Conservation (phyloP, 2,888 invertebrate genomes). For the Lycia hirtaria region DNA sequence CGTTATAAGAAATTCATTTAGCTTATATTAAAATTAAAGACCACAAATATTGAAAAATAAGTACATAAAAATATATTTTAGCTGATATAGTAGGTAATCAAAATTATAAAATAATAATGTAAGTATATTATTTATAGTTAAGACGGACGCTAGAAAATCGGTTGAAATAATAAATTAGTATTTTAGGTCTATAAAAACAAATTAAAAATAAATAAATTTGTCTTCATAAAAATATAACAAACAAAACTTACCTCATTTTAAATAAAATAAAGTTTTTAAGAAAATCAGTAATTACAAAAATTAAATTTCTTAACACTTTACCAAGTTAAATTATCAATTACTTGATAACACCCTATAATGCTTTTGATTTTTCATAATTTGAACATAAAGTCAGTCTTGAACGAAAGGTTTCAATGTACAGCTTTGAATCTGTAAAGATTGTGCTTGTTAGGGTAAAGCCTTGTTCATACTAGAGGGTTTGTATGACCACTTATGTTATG, state of each 20-base stretch:
- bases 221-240: not conserved
- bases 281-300: not conserved
- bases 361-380: not conserved
- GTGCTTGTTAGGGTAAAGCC: conserved; percentile 15
- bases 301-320: not conserved
- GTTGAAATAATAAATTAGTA: too few relatives aligned
- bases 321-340: not conserved
- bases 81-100: too few relatives aligned
- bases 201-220: not conserved
- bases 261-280: too few relatives aligned
- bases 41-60: too few relatives aligned
- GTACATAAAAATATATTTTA: too few relatives aligned
- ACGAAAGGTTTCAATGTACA: conserved; percentile 4
- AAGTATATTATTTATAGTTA: too few relatives aligned
- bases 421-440: conserved; percentile 15
- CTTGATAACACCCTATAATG: not conserved
- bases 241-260: not conserved
- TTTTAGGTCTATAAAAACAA: too few relatives aligned
- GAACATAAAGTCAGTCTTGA: not conserved
- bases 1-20: too few relatives aligned
- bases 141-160: too few relatives aligned
- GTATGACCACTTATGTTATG: not conserved
- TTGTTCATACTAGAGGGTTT: conserved; percentile 8
- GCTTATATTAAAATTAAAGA: too few relatives aligned
- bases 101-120: too few relatives aligned